Conservation (phyloP, 2,888 invertebrate species). For the Lasius platythorax region DNA sequence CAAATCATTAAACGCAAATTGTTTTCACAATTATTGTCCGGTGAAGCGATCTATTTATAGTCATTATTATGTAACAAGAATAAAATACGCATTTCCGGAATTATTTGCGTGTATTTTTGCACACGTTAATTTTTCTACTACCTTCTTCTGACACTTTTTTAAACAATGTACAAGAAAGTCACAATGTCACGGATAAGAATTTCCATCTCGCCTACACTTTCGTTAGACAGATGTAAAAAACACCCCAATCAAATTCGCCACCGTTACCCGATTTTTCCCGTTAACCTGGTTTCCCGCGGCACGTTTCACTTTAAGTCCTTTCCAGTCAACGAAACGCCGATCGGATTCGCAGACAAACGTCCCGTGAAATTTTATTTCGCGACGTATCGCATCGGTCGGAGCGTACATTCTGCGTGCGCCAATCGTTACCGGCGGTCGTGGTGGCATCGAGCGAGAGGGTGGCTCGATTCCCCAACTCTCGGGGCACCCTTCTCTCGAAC, state of each 20-base stretch:
- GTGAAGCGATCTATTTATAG: background rate
- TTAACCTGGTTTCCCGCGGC: constrained; percentile 41
- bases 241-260: constrained; percentile 12
- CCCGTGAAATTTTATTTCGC: constrained; percentile 55
- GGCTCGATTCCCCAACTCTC: constrained; percentile 3
- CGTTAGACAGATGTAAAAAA: background rate
- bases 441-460: constrained; percentile 12
- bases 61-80: background rate
- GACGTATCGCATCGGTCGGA: constrained; percentile 17
- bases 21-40: background rate
- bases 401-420: constrained; percentile 35
- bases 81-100: background rate
- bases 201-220: background rate
- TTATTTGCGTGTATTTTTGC: background rate
- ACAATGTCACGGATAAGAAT: background rate
- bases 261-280: constrained; percentile 12
- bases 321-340: constrained; percentile 40
- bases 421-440: constrained; percentile 28
- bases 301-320: constrained; percentile 48
- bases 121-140: background rate
- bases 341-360: constrained; percentile 43
- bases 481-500: background rate
- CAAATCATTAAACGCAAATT: background rate
- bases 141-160: background rate
- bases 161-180: background rate